A percentile compares a stretch with the other conserved stretches of the same genome.
Evolutionary conservation across 2,888 invertebrate species (phyloP).

Genomic region (Serrognathus titanus): DNA sequence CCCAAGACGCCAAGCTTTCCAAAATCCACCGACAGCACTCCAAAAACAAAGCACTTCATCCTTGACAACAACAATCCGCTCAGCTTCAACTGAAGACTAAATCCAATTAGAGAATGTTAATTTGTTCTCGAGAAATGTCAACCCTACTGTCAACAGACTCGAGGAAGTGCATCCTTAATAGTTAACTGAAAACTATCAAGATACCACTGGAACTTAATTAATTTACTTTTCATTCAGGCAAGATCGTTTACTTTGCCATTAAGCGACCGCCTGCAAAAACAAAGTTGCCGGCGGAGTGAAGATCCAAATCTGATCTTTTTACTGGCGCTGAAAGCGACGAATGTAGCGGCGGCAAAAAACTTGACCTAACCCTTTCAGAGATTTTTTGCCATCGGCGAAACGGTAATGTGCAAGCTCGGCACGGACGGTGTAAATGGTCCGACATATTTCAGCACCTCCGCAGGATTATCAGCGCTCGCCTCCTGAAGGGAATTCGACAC

Average conservation of each 20-base stretch:
- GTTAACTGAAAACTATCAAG: conserved; percentile 24
- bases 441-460: conserved; percentile 37
- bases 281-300: conserved; percentile 17
- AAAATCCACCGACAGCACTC: background rate
- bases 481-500: conserved; percentile 29
- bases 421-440: conserved; percentile 38
- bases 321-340: conserved; percentile 16
- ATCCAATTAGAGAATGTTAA: conserved; percentile 1
- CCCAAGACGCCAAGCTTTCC: background rate
- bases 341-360: conserved; percentile 24
- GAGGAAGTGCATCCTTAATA: conserved; percentile 16
- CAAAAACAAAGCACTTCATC: background rate
- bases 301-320: conserved; percentile 26
- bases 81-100: conserved; percentile 5
- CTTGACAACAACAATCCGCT: background rate
- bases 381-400: conserved; percentile 21
- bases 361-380: conserved; percentile 21
- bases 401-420: conserved; percentile 35
- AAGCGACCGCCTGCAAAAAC: conserved; percentile 23
- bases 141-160: conserved; percentile 14
- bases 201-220: conserved; percentile 26
- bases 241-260: conserved; percentile 27
- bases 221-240: conserved; percentile 27
- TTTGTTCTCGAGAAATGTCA: conserved; percentile 17
- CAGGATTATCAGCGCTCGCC: conserved; percentile 30